phyloP scores from a whole-genome alignment of 2,797 vertebrate genomes.

The Thunnus albacares region DNA sequence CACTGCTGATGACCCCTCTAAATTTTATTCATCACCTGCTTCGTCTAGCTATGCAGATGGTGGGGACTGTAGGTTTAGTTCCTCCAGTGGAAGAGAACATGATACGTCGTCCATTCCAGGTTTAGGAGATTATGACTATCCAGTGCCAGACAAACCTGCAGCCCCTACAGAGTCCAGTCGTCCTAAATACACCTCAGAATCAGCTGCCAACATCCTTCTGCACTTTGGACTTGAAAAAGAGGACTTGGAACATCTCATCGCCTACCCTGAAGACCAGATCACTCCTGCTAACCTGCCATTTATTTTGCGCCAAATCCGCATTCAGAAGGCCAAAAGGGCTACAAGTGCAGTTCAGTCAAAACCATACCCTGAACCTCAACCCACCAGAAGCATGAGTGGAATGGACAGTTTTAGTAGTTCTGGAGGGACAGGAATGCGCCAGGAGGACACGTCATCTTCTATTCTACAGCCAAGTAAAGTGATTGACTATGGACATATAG shows the following conservation, averaged over 20 bases:
- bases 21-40: constrained; percentile 36
- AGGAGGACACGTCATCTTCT: constrained; percentile 37
- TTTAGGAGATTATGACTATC: constrained; percentile 49
- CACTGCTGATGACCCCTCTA: constrained; percentile 6
- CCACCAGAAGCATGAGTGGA: constrained; percentile 14
- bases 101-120: constrained; percentile 56
- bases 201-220: constrained; percentile 92
- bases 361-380: constrained; percentile 27
- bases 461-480: constrained; percentile 89
- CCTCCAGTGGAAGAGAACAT: constrained; percentile 26
- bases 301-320: constrained; percentile 92
- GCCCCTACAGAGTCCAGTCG: constrained; percentile 51
- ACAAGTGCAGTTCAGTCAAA: constrained; percentile 37
- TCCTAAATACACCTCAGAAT: constrained; percentile 91
- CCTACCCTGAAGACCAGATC: constrained; percentile 94
- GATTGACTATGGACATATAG: constrained; percentile 95
- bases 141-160: not conserved
- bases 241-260: constrained; percentile 94
- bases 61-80: constrained; percentile 21
- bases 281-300: constrained; percentile 95
- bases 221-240: constrained; percentile 96
- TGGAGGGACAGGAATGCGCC: not conserved
- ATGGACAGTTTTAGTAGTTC: constrained; percentile 47
- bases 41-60: constrained; percentile 47
- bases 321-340: constrained; percentile 88